A percentile compares a stretch with the other conserved stretches of the same genome.
These are phyloP conservation scores for Catharus minimus DNA, from an alignment of 2,113 vertebrate genomes.

Conservation along the genomic window DNA sequence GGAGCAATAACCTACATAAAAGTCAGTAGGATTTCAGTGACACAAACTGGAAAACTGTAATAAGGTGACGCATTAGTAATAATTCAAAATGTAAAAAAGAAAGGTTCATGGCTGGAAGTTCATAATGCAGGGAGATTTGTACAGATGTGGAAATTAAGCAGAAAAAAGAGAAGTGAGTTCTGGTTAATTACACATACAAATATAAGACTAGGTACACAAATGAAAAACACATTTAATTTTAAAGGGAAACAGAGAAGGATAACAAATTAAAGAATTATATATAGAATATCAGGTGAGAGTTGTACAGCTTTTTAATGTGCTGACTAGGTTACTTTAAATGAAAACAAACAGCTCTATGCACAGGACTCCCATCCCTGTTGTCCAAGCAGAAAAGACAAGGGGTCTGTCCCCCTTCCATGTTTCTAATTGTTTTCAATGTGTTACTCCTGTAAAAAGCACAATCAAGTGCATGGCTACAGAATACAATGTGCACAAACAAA, in stretches of 20 bases:
- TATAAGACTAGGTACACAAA: background rate
- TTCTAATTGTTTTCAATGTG: background rate
- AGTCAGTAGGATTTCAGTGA: background rate
- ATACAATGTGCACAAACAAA: background rate
- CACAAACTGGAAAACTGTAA: background rate
- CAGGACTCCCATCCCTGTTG: background rate
- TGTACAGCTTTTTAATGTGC: background rate
- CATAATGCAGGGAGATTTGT: background rate
- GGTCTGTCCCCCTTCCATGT: background rate
- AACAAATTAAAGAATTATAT: background rate
- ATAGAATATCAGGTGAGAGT: background rate
- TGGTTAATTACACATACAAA: background rate
- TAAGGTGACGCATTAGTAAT: background rate
- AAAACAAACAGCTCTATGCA: background rate
- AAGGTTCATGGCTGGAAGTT: background rate
- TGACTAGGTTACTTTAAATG: background rate
- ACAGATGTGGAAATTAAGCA: background rate
- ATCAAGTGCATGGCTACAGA: background rate
- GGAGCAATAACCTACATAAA: background rate
- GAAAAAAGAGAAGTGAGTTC: background rate
- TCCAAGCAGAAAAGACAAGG: background rate
- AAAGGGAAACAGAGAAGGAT: background rate
- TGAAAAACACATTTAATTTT: background rate
- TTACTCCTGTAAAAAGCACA: background rate
- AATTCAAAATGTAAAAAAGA: background rate